Evolutionary conservation across 1,140 invertebrate species (phyloP), one percentile per base, ranked within the genome.

Genomic region (Diploscapter pachys): DNA sequence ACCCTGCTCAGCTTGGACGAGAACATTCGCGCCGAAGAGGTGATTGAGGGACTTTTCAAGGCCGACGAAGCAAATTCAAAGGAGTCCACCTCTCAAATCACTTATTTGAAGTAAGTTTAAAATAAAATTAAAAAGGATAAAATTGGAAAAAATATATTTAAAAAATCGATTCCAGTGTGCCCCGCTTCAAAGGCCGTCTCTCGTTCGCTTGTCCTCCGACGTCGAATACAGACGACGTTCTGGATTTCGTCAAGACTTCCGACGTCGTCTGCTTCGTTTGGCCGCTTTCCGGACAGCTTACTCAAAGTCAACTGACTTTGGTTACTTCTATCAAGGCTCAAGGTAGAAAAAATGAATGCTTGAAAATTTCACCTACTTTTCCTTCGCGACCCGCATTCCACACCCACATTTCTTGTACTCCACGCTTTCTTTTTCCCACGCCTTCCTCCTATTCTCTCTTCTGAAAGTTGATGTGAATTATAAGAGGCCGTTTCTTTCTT

Each of bases 181-280:
- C 75, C 52, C 75, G 75, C 3, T 76, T 76, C 64, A 76, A 76
- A 62, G 56, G 54, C 2, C 75, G 75, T 3, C 8, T 76, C 3
- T 63, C 62, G 8, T 76, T 76, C 61, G 49, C 72, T 9, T 66
- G 69, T 57, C 75, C 75, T 49, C 54, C 66, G 11, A 59, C 59
- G n/a, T 54, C 53, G 5, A 56, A 57, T 4, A 11, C 72, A 3
- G 70, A 76, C 53, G 53, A 52, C 6, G 75, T 76, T 49, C 64
- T 76, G 5, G 75, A 72, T 50, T 76, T 53, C 11, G 64, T 76
- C 54, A 76, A 73, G 0, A 65, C 65, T 0, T 76, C 75, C 5
- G 69, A 71, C 31, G 52, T 72, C n/a, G 61, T 76, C 8, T 62
- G 57, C 54, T 57, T 76, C 3, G 72, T 76, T 2, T 76, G 75